Evolutionary conservation across 2,113 vertebrate genomes (phyloP), one percentile per base, ranked within the genome.

Genomic region (Orcinus orca): DNA sequence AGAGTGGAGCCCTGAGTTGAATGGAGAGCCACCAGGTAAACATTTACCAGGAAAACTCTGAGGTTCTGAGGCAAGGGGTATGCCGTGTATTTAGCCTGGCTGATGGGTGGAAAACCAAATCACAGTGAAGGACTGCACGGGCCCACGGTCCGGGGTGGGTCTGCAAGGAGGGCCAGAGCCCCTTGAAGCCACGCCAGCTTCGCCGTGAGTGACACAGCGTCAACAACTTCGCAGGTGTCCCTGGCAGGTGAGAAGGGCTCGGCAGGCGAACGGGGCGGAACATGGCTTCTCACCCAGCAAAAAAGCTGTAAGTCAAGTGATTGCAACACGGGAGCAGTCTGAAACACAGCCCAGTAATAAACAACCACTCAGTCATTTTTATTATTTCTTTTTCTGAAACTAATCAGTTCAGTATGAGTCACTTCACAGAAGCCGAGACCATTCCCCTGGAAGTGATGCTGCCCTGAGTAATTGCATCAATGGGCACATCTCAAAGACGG

Each of bases 301-400:
- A 93, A 93, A 90, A 86, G 95, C 84, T 47, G 68, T 98, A 97
- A 98, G 98, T 98, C 97, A 97, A 86, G 98, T 20, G 92, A 97
- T 98, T 97, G 95, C 94, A 63, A 95, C 96, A 90, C 3, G 0
- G 73, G 36, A 80, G 92, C 81, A 86, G 97, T 47, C 97, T 98
- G 97, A 98, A 97, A 92, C 14, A 36, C 92, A 96, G 96, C 97
- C 97, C 94, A n/a, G 97, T 92, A 93, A 95, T 89, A 97, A 98
- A 92, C 94, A 92, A 38, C 23, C 67, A 13, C 55, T 74, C 63
- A 6, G 90, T 94, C 96, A 76, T 85, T 97, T 98, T 97, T 97
- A 97, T 97, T 96, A 83, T 97, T 97, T 97, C 98, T 97, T 97
- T 97, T 92, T 95, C 93, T 79, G 81, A 96, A 97, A 97, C 93